These are phyloP conservation scores for Oscarella lobularis DNA, from an alignment of 37 sponge, comb jelly and placozoan species.

Conservation along the genomic window DNA sequence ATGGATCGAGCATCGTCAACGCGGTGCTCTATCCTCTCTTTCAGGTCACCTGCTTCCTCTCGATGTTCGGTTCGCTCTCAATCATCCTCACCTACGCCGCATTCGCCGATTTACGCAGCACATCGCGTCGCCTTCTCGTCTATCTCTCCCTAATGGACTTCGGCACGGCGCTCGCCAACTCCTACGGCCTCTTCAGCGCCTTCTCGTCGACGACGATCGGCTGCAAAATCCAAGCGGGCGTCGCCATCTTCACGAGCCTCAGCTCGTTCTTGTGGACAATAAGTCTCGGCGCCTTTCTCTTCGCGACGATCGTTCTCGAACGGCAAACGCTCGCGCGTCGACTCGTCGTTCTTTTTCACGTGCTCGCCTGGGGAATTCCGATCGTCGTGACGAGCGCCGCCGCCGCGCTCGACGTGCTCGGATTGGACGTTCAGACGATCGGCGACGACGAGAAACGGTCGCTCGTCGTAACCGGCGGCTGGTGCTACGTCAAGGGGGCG, in stretches of 20 bases:
- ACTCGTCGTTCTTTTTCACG: background rate
- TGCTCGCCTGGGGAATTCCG: background rate
- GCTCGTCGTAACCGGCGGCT: background rate
- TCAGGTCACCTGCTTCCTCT: background rate
- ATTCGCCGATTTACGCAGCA: background rate
- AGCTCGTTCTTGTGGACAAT: background rate
- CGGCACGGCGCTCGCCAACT: background rate
- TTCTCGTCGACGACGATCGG: background rate
- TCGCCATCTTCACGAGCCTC: background rate
- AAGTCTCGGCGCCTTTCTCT: background rate
- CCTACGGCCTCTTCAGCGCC: background rate
- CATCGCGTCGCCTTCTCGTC: background rate
- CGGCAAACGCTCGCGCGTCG: background rate
- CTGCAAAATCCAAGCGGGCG: background rate
- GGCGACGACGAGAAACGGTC: background rate
- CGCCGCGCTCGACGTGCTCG: background rate
- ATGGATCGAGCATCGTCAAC: too few species aligned
- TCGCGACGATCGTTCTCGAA: background rate
- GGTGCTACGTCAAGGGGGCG: background rate
- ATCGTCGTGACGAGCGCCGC: background rate
- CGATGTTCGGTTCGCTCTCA: background rate
- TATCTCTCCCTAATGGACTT: background rate
- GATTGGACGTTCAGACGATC: background rate
- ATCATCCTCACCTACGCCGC: background rate
- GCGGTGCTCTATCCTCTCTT: background rate